Conservation (phyloP, 2,797 vertebrate species). For the Rhynchonycteris naso region DNA sequence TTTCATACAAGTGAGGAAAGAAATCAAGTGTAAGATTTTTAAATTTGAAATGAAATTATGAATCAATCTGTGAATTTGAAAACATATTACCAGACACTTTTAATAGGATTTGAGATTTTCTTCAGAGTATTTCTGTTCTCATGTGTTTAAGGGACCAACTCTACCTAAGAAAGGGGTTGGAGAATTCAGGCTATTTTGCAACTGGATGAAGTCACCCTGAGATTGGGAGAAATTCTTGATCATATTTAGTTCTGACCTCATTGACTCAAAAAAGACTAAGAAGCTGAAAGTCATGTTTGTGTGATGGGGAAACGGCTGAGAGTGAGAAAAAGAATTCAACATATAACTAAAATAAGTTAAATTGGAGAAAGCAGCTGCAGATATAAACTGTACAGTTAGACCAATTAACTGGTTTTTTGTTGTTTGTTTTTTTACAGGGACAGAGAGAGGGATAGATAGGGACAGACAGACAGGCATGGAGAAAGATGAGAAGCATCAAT, state of each 20-base stretch:
- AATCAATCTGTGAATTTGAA: slow-evolving; percentile 11
- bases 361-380: background rate
- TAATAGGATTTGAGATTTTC: background rate
- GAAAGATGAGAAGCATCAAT: too few species aligned
- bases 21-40: background rate
- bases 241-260: background rate
- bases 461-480: too few species aligned
- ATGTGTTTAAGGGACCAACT: background rate
- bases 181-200: background rate
- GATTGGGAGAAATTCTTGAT: background rate
- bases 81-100: background rate
- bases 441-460: too few species aligned
- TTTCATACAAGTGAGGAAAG: background rate
- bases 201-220: background rate
- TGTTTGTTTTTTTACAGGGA: too few species aligned
- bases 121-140: background rate
- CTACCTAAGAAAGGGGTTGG: background rate
- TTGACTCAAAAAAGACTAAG: background rate
- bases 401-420: background rate
- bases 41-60: slow-evolving; percentile 17
- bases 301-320: background rate
- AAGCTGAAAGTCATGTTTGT: background rate
- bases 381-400: background rate
- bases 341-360: background rate
- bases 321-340: background rate